Evolutionary conservation across 2,113 vertebrate genomes (phyloP).

Genomic region (Apeltes quadracus): DNA sequence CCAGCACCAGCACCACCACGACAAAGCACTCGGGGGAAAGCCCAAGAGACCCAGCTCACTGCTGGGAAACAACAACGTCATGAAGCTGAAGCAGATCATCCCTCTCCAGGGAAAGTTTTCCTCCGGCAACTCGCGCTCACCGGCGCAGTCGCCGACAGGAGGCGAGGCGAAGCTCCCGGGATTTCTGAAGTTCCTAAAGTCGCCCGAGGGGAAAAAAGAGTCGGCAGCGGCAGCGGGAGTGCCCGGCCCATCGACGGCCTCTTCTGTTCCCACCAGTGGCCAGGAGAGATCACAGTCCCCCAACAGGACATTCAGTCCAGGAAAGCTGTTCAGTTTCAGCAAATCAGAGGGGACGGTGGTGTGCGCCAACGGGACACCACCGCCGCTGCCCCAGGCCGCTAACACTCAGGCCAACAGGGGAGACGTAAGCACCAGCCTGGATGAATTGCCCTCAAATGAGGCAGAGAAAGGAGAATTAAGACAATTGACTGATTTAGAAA

Average conservation of each 20-base stretch:
- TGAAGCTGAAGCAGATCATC: constrained; percentile 95
- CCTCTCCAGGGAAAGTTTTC: constrained; percentile 91
- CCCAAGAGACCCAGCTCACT: constrained; percentile 90
- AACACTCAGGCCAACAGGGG: constrained; percentile 70
- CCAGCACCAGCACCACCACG: constrained; percentile 72
- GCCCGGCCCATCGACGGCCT: constrained; percentile 51
- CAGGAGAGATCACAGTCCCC: constrained; percentile 89
- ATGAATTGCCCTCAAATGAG: constrained; percentile 70
- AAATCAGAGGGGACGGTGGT: constrained; percentile 79
- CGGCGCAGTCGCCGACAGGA: constrained; percentile 85
- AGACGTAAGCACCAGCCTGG: constrained; percentile 65
- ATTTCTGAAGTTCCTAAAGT: constrained; percentile 92
- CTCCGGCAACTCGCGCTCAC: constrained; percentile 78
- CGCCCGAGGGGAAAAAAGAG: constrained; percentile 85
- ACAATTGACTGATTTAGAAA: constrained; percentile 64
- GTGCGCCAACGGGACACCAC: constrained; percentile 82
- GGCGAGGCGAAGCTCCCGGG: constrained; percentile 89
- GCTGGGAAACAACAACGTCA: constrained; percentile 90
- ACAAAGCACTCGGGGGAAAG: constrained; percentile 77
- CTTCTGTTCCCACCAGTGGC: constrained; percentile 38
- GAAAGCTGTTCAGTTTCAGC: constrained; percentile 90
- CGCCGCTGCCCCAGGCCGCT: constrained; percentile 30
- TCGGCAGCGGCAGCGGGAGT: constrained; percentile 49
- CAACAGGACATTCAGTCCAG: constrained; percentile 89
- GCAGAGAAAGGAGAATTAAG: constrained; percentile 63